phyloP scores from a whole-genome alignment of 2,797 vertebrate species.

The Perdix hodgsoniae region DNA sequence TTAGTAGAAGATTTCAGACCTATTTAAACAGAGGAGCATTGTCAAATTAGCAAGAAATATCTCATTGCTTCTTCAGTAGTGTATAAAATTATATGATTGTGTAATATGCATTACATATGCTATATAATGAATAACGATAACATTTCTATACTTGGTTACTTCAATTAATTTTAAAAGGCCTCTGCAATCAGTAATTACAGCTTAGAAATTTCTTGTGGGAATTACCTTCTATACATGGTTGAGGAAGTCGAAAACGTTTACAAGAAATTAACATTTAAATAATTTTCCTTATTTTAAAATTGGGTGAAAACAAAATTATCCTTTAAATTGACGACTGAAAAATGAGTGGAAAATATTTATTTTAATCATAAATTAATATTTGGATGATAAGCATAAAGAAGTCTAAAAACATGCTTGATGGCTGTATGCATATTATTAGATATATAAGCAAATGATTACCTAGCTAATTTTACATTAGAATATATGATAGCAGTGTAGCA shows the following conservation, averaged over 20 bases:
- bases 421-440: not conserved
- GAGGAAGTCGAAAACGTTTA: not conserved
- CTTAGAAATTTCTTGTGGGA: not conserved
- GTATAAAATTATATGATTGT: not conserved
- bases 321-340: not conserved
- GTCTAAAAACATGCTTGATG: not conserved
- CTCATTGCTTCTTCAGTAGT: not conserved
- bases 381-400: not conserved
- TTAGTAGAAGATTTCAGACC: not conserved
- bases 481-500: not conserved
- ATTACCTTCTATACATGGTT: not conserved
- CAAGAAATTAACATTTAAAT: not conserved
- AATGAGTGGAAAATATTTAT: fast-evolving
- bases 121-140: not conserved
- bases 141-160: not conserved
- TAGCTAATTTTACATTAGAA: not conserved
- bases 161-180: not conserved
- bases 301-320: not conserved
- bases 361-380: not conserved
- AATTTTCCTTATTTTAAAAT: not conserved
- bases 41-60: not conserved
- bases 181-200: not conserved
- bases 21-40: not conserved
- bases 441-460: not conserved
- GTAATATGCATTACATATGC: not conserved